phyloP scores from a whole-genome alignment of 2,113 vertebrate species.

The Nipponia nippon region DNA sequence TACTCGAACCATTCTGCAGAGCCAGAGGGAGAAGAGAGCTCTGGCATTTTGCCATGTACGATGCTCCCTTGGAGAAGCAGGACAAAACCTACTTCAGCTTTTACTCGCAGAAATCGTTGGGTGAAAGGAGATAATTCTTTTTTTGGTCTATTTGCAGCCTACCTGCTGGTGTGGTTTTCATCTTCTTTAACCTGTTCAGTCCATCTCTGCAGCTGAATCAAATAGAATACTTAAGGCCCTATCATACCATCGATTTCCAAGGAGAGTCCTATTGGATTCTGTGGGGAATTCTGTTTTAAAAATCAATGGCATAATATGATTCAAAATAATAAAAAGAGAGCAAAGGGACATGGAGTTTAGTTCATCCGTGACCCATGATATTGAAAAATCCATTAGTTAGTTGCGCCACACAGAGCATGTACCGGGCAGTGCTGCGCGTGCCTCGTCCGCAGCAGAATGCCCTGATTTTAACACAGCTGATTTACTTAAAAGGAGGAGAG shows the following conservation, averaged over 20 bases:
- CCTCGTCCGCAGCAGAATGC: background rate
- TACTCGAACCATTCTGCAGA: background rate
- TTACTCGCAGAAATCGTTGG: background rate
- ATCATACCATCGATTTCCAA: background rate
- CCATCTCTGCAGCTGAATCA: background rate
- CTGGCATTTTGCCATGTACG: rapidly evolving
- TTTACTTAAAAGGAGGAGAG: background rate
- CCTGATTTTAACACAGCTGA: background rate
- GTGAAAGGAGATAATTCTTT: background rate
- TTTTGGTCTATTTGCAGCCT: background rate
- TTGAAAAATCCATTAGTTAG: background rate
- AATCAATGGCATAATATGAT: slow-evolving; percentile 33
- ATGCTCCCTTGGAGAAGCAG: background rate
- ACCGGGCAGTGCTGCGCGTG: rapidly evolving
- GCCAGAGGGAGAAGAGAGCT: background rate
- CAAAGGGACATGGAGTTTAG: background rate
- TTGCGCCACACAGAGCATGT: background rate
- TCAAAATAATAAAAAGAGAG: slow-evolving; percentile 25
- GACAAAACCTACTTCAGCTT: background rate
- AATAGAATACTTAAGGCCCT: background rate
- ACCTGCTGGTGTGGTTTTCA: background rate
- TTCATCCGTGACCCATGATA: background rate
- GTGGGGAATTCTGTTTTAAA: background rate
- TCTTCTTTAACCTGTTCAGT: background rate
- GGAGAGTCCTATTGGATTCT: background rate